A percentile compares a stretch with the other conserved stretches of the same genome.
phyloP scores from a whole-genome alignment of 2,888 invertebrate species.

The Pristionchus fissidentatus region DNA sequence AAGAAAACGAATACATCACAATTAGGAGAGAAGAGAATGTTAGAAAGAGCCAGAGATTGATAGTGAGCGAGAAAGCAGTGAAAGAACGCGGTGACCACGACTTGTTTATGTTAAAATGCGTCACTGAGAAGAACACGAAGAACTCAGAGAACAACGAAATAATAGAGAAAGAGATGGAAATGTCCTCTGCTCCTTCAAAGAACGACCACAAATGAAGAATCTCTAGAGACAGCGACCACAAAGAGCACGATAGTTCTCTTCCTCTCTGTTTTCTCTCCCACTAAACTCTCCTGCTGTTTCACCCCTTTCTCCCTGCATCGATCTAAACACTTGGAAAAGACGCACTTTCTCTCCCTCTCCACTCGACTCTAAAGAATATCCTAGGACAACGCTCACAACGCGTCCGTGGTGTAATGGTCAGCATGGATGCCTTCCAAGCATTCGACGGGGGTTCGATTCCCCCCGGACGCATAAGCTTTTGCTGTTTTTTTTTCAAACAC shows the following conservation, averaged over 20 bases:
- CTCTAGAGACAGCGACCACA: neutral
- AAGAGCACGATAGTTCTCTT: neutral
- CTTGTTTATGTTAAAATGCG: too few relatives aligned
- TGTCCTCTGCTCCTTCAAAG: too few relatives aligned
- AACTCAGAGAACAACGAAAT: too few relatives aligned
- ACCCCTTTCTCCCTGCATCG: neutral
- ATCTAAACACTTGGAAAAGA: too few relatives aligned
- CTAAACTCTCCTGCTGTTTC: neutral
- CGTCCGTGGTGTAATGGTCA: slow-evolving; percentile 60
- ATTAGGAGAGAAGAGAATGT: too few relatives aligned
- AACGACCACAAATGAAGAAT: neutral
- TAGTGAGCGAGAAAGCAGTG: too few relatives aligned
- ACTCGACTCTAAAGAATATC: neutral
- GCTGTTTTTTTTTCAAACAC: too few relatives aligned
- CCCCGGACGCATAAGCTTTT: slow-evolving; percentile 54
- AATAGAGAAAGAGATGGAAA: too few relatives aligned
- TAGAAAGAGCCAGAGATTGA: too few relatives aligned
- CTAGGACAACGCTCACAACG: neutral
- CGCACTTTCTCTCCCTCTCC: neutral
- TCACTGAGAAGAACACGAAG: too few relatives aligned
- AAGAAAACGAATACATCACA: too few relatives aligned
- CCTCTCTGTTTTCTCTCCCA: neutral
- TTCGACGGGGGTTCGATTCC: slow-evolving; percentile 61
- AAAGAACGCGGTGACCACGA: too few relatives aligned
- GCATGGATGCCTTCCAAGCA: slow-evolving; percentile 63